Evolutionary conservation across 2,888 invertebrate species (phyloP).

Genomic region (Chymomyza caudatula): DNA sequence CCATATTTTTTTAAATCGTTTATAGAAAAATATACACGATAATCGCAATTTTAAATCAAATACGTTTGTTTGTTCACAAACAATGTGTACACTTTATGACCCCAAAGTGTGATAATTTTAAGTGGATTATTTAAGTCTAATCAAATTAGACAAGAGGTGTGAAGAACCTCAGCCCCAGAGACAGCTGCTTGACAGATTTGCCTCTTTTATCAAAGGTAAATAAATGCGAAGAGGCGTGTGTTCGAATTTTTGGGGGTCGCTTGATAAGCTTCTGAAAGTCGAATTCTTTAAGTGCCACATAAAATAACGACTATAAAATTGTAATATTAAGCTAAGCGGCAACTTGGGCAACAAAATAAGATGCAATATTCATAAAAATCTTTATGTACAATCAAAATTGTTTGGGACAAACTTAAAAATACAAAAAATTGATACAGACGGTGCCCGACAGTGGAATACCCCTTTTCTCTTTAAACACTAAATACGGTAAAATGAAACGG

Average conservation of each 20-base stretch:
- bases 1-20: too few species aligned
- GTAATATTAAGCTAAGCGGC: background rate
- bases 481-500: too few species aligned
- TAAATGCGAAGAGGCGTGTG: background rate
- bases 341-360: background rate
- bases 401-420: background rate
- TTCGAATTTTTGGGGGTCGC: background rate
- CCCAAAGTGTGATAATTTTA: too few species aligned
- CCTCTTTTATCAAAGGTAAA: background rate
- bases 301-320: background rate
- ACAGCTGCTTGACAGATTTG: too few species aligned
- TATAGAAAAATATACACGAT: background rate
- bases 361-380: background rate
- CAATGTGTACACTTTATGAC: too few species aligned
- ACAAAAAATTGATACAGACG: too few species aligned
- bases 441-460: too few species aligned
- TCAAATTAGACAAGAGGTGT: too few species aligned
- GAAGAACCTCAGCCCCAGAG: too few species aligned
- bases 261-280: background rate
- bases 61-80: too few species aligned
- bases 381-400: background rate
- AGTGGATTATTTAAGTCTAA: too few species aligned
- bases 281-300: background rate
- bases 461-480: too few species aligned
- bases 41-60: background rate